Base-by-base conservation (phyloP, 2,113 vertebrate genomes). In the Charina bottae region DNA sequence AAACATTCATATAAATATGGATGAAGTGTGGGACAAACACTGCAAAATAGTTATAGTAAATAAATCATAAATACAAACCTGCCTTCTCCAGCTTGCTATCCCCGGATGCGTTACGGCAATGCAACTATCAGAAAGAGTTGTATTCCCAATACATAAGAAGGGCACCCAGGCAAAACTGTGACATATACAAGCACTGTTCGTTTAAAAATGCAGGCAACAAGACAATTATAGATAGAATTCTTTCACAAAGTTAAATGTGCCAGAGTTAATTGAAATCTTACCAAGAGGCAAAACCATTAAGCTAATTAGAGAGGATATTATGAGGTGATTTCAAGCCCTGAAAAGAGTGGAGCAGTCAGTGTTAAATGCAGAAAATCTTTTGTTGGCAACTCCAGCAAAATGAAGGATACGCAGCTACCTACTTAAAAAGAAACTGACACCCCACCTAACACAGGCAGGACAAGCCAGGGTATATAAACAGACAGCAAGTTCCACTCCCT, bases 191-290 rank as follows among this genome's bases (percentile, higher is more conserved):
- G 19, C n/a, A 26, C 83, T 9, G n/a, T 59, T 87, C 33, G 7
- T 87, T 87, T 59, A 58, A 87, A 87, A 87, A 87, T 23, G 33
- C 55, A 87, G 33, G 55, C 85, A 87, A 59, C n/a, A 24, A 23
- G 85, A 56, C 33, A 21, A 37, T 53, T 85, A 28, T 15, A 85
- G 12, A 53, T 53, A 53, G 11, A 85, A 24, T 28, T 53, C 4
- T 53, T 53, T 49, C 37, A 84, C 42, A 49, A 72, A 72, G 13
- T 11, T 49, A 23, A 21, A 87, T 23, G 85, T 54, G 49, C 15
- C 2, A n/a, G 28, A 55, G 11, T 86, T 21, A 55, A 37, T n/a
- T 33, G 17, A 37, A 19, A 37, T 78, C 68, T 58, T 28, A 87
- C n/a, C 33, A 58, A 23, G 17, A 37, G 3, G 11, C 9, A 58